Evolutionary conservation across 2,113 vertebrate species (phyloP), one percentile per base, ranked within the genome.

Genomic region (Rhinopomastus cyanomelas): DNA sequence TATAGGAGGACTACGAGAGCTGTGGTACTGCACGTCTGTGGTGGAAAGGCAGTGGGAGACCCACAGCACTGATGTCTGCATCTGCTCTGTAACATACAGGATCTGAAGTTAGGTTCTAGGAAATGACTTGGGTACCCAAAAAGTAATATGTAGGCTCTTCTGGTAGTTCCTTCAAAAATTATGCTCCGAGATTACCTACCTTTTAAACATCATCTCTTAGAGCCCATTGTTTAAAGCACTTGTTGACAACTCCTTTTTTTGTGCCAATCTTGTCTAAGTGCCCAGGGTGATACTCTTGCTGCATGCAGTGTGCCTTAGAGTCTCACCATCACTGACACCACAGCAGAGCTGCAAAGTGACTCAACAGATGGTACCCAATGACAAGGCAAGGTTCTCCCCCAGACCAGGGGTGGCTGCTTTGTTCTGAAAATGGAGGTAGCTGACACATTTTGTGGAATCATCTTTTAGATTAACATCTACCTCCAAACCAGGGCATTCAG

Each of bases 41-140:
- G 12, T 71, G 59, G 27, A 67, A 81, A 61, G 53, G 27, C 34
- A 66, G 81, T 30, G 32, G 44, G 23, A 68, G 30, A 55, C 29
- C 8, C 51, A 30, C 48, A 29, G 11, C 0, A 0, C 1, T 26
- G 34, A 11, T 67, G 23, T 36, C 12, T 37, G n/a, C n/a, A 34
- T 46, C 34, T 66, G 34, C 64, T 75, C 52, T 68, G 11, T 61
- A 49, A 77, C 49, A 79, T 46, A 39, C 20, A 76, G 53, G 67
- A 44, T 51, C 26, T 73, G 52, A 61, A 56, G 18, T 32, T 42
- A 48, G 49, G 32, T 48, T 59, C 21, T 68, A 73, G 61, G 30
- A 78, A 32, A 36, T 19, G 7, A 68, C 19, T 59, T 34, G 3
- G 21, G 11, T 59, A 46, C 37, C 27, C 16, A 37, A 62, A 4